Evolutionary conservation across 2,113 vertebrate genomes (phyloP), one percentile per base, ranked within the genome.

Genomic region (Colius striatus): DNA sequence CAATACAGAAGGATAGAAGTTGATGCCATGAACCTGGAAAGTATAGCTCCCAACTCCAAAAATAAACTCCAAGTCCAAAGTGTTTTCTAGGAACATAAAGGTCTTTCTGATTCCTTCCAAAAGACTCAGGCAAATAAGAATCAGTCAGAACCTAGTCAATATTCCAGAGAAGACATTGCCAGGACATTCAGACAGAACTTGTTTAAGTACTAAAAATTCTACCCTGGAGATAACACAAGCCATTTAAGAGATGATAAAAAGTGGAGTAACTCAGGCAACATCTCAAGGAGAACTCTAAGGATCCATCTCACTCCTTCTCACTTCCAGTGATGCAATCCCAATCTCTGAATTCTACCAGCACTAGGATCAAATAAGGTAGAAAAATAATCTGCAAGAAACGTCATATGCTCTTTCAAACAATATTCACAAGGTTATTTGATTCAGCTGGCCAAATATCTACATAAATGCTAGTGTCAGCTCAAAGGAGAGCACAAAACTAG

Each of bases 141-240:
- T 8, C 19, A 6, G 11, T 50, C 22, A 83, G n/a, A 83, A 30
- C 23, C 41, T 47, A 10, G 23, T 41, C 19, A 27, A 8, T 14
- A 23, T 51, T 87, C 16, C 18, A 13, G 47, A 73, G 50, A 85
- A 62, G 45, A 8, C 7, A 16, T 57, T 22, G 41, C 15, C 1
- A 3, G 6, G 18, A 53, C 0, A 0, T 23, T 66, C 36, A 66
- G 5, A 18, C 0, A 3, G 5, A 88, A 29, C 7, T 54, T 63
- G 9, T 11, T 41, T 25, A n/a, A 62, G 19, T 7, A 38, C 11
- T 38, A 26, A 70, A 74, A 86, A 60, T 16, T 63, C 67, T 60
- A 15, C 32, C 60, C n/a, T 77, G 38, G 21, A 83, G 30, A 58
- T 14, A 38, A n/a, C 5, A 36, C 1, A 0, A 93, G 13, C 20